Evolutionary conservation across 2,888 invertebrate species (phyloP), one percentile per base, ranked within the genome.

Genomic region (Apeira syringaria): DNA sequence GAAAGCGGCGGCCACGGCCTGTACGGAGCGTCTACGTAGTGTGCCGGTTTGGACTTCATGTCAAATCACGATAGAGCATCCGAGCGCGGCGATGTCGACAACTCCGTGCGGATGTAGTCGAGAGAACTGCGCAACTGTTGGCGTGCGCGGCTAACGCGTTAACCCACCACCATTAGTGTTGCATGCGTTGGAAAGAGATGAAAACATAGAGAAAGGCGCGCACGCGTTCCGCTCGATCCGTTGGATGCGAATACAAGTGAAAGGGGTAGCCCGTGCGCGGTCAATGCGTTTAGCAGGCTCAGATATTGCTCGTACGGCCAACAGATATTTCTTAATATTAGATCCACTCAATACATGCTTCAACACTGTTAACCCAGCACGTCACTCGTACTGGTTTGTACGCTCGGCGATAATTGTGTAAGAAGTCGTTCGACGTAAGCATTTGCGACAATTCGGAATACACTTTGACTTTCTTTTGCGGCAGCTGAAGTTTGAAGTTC

Each of bases 1-100:
- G 93, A 91, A 68, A 93, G 86, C 65, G 93, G 92, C 27, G 93
- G 92, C 93, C 94, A 94, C 47, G 93, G 93, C 59, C 94, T 91
- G 64, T 88, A 88, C 72, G 88, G 85, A 61, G 82, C 75, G 64
- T 90, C 89, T 52, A 80, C 72, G 75, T 82, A 84, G 59, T 88
- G 92, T 68, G 82, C 80, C 66, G 85, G 91, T 80, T 91, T 92
- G 72, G 93, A 93, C 89, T 93, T 93, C 76, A 94, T 91, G 74
- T 93, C 64, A 47, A 82, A 79, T 92, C 45, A 68, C 93, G 77
- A 70, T 71, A 69, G 73, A 65, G 71, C 84, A 85, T 80, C 79
- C 77, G 78, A 78, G 70, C 82, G 80, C 80, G 66, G 69, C 69
- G 74, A 59, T 61, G 66, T 71, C 75, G 73, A 79, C 7, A 7